Evolutionary conservation across 2,888 invertebrate species (phyloP).

Genomic region (Nipponacmea schrenckii): DNA sequence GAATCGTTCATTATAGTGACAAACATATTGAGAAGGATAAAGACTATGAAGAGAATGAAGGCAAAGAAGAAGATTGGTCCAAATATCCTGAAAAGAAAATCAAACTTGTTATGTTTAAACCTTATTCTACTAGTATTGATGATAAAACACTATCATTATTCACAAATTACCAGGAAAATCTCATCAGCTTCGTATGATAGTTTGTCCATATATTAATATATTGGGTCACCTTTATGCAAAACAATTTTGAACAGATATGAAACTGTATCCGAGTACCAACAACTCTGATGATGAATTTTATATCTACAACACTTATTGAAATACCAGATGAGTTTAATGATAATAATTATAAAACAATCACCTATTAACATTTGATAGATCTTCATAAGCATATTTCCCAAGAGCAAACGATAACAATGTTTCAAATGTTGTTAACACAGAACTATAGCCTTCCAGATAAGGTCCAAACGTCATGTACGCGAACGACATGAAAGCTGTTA

Average conservation of each 20-base stretch:
- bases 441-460: conserved; percentile 36
- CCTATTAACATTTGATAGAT: conserved; percentile 30
- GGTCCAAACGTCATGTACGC: conserved; percentile 53
- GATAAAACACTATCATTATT: no score
- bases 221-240: no score
- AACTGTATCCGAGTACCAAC: no score
- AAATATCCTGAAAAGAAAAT: conserved; percentile 28
- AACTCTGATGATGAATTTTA: no score
- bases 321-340: no score
- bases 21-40: conserved; percentile 65
- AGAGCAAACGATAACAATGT: conserved; percentile 43
- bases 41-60: conserved; percentile 55
- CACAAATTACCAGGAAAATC: no score
- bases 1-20: conserved; percentile 64
- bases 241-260: no score
- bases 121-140: no score
- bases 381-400: conserved; percentile 37
- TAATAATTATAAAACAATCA: neutral
- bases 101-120: no score
- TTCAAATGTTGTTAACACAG: conserved; percentile 40
- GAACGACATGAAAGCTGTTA: conserved; percentile 54
- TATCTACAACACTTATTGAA: no score
- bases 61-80: conserved; percentile 61
- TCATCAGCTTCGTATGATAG: no score
- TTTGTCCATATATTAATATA: no score